Evolutionary conservation across 1,140 invertebrate genomes (phyloP), one percentile per base, ranked within the genome.

Genomic region (Achatina immaculata): DNA sequence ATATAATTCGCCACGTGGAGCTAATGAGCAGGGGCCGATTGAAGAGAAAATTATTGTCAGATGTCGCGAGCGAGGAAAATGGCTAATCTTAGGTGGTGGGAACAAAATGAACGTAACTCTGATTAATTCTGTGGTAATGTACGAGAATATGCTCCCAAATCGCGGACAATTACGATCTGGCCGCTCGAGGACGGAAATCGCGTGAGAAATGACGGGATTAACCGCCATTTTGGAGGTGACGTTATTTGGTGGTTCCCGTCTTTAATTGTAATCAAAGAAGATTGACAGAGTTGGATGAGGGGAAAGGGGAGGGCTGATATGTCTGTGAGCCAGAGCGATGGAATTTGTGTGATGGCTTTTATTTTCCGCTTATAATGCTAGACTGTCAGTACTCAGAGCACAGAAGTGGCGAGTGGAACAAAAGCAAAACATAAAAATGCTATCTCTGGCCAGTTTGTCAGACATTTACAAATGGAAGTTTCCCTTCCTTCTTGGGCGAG

Each of bases 91-190:
- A 21, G 42, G 42, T 34, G 42, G 42, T 42, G 68, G 42, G 42
- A 69, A 69, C 68, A 69, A 69, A 69, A 69, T 19, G 21, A 28
- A 38, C 40, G 36, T 69, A 69, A 69, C 68, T 21, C 21, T 69
- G 68, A 69, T 69, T 40, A 69, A 69, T 69, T 69, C 40, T 69
- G 68, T 21, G 68, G 68, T 69, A 69, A 69, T 68, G 65, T 68
- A 31, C 65, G 36, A 69, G 68, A 69, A 48, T 6, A 34, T 43
- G 48, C 51, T 24, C 72, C 42, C 28, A 38, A 45, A 74, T 74
- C 72, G 31, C 34, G 36, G 48, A 74, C 72, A 48, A 34, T 74
- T 28, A 51, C 31, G 2, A 21, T 3, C 16, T 4, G 34, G 34
- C 19, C 24, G 31, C 31, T 3, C 74, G 34, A 42, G 51, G 42